A percentile compares a stretch with the other conserved stretches of the same genome.
phyloP scores from a whole-genome alignment of 2,797 vertebrate species.

The Neomorphus geoffroyi region DNA sequence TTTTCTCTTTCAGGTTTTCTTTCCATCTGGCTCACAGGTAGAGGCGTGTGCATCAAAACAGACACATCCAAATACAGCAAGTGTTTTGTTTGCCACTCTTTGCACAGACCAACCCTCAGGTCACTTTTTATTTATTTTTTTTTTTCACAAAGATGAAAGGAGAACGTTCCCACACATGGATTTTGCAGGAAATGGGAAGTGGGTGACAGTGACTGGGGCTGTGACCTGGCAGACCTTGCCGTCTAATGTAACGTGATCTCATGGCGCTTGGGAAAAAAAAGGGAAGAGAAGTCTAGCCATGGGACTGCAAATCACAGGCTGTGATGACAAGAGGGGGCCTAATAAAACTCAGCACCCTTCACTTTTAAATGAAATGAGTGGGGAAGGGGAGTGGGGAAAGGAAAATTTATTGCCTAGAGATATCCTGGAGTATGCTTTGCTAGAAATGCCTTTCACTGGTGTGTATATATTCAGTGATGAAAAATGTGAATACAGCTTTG shows the following conservation, averaged over 20 bases:
- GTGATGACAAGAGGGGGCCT: conserved; percentile 72
- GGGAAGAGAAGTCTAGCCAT: conserved; percentile 58
- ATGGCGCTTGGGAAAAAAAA: background rate
- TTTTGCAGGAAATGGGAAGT: conserved; percentile 66
- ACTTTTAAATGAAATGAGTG: conserved; percentile 47
- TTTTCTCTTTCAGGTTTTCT: background rate
- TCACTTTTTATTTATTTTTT: background rate
- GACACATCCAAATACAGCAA: background rate
- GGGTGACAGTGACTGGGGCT: conserved; percentile 42
- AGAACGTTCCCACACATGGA: background rate
- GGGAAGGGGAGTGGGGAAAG: conserved; percentile 23
- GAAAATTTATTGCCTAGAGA: conserved; percentile 65
- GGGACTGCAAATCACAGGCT: conserved; percentile 71
- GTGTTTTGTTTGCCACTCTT: background rate
- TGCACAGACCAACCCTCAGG: background rate
- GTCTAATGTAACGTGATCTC: conserved; percentile 60
- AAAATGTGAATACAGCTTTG: background rate
- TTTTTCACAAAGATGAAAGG: background rate
- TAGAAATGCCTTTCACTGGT: conserved; percentile 47
- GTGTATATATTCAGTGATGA: background rate
- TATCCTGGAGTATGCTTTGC: background rate
- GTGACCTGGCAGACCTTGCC: conserved; percentile 63
- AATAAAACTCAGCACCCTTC: conserved; percentile 67
- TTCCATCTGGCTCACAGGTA: background rate
- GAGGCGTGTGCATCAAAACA: accelerated